Conservation (phyloP, 2,888 invertebrate species). For the Acanthopleura granulata region DNA sequence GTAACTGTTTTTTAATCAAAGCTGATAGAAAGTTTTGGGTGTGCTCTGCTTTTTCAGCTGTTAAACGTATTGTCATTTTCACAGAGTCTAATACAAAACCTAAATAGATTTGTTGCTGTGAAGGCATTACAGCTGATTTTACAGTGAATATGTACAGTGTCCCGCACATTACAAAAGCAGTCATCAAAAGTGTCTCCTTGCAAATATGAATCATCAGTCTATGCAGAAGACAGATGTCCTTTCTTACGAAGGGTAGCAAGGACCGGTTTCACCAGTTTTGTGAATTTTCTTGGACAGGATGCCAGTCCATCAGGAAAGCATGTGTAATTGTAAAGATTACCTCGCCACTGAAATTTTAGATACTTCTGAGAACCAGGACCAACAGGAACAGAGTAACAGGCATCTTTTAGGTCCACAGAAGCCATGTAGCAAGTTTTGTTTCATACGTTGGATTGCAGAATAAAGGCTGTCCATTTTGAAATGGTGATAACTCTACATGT, state of each 20-base stretch:
- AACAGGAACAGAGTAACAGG: no score
- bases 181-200: background rate
- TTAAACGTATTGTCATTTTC: constrained; percentile 16
- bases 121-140: constrained; percentile 19
- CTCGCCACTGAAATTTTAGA: no score
- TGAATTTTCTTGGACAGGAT: constrained; percentile 27
- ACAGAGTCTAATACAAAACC: constrained; percentile 22
- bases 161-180: constrained; percentile 13
- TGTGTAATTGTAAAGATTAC: no score
- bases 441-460: no score
- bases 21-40: background rate
- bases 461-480: no score
- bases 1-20: background rate
- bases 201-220: constrained; percentile 18
- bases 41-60: constrained; percentile 18
- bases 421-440: no score
- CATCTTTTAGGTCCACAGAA: no score
- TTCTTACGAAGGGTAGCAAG: constrained; percentile 26
- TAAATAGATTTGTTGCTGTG: constrained; percentile 4
- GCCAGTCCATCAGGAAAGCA: constrained; percentile 23
- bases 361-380: no score
- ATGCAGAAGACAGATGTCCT: constrained; percentile 19
- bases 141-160: background rate
- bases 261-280: constrained; percentile 30
- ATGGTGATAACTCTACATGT: no score